Evolutionary conservation across 2,797 vertebrate species (phyloP), one percentile per base, ranked within the genome.

Genomic region (Spatula clypeata): DNA sequence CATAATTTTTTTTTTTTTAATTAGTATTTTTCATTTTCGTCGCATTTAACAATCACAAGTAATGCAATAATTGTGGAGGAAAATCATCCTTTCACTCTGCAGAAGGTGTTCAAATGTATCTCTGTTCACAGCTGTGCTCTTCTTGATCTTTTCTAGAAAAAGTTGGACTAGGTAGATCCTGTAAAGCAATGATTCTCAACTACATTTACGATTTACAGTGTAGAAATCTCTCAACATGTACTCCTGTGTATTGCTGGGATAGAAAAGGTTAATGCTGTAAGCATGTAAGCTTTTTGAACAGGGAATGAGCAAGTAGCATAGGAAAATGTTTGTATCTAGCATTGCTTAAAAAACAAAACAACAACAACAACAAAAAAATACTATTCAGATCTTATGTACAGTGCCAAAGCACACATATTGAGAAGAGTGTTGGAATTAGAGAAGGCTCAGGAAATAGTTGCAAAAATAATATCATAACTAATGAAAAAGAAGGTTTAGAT

Each of bases 401-500:
- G 2, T 36, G 51, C 18, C 27, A 51, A 79, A 62, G n/a, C 42
- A 36, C 10, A 4, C 54, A 24, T 67, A 91, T 95, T 93, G 11
- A 74, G 72, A 80, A 83, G 29, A 51, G 19, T 49, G 9, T 73
- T 18, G 21, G 74, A 95, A 85, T 20, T 71, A n/a, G 51, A 91
- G 34, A 82, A 57, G 32, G 58, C 40, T 94, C 65, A 71, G 54
- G 65, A 94, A 77, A 90, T 26, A 77, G 36, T 83, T 65, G 32
- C 21, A 94, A 77, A 96, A 88, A 86, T 88, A 88, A 80, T 91
- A 91, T 93, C 38, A 58, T 57, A 77, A n/a, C 26, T 94, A 90
- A 94, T 42, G 75, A 93, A 91, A 85, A 53, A 54, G 69, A 76
- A 80, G 65, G 65, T 74, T 85, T 69, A 94, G 44, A 80, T 61